These are phyloP conservation scores for Scaptomyza parva DNA, from an alignment of 2,888 invertebrate genomes.

Conservation along the genomic window DNA sequence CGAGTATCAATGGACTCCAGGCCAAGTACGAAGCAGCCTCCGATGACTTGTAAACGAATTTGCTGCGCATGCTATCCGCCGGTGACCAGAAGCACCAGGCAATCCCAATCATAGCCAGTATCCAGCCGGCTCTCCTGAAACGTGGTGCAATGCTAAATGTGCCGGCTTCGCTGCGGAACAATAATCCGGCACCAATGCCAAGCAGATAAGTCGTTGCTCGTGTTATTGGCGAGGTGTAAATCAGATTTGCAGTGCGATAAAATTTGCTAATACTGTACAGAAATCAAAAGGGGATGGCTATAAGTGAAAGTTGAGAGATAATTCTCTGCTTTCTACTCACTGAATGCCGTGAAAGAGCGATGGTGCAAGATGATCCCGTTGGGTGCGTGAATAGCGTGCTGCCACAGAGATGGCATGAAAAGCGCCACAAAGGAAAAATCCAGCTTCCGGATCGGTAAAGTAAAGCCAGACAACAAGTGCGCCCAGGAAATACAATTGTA, in stretches of 20 bases:
- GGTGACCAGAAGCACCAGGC: constrained; percentile 87
- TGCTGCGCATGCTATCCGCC: constrained; percentile 86
- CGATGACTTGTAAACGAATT: constrained; percentile 87
- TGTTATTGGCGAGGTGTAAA: constrained; percentile 87
- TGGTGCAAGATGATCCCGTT: constrained; percentile 87
- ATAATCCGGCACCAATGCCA: constrained; percentile 88
- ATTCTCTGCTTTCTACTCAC: constrained; percentile 83
- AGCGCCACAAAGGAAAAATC: constrained; percentile 86
- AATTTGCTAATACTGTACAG: constrained; percentile 88
- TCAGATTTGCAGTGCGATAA: constrained; percentile 88
- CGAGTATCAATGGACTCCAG: constrained; percentile 88
- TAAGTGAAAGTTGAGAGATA: background rate
- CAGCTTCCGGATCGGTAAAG: constrained; percentile 86
- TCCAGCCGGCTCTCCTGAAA: constrained; percentile 82
- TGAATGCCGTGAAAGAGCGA: constrained; percentile 89
- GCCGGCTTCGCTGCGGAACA: constrained; percentile 82
- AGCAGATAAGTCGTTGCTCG: constrained; percentile 89
- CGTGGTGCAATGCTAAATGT: constrained; percentile 84
- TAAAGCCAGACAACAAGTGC: constrained; percentile 88
- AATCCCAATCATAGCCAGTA: constrained; percentile 66
- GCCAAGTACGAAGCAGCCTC: constrained; percentile 89
- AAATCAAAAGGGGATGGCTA: background rate
- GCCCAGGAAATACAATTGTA: constrained; percentile 89
- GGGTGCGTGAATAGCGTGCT: constrained; percentile 87
- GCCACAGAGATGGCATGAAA: constrained; percentile 87